Percentiles rank a stretch among this genome's conserved stretches.
These are phyloP conservation scores for Astreopora myriophthalma DNA, from an alignment of 64 coral and sea anemone species.

Conservation along the genomic window DNA sequence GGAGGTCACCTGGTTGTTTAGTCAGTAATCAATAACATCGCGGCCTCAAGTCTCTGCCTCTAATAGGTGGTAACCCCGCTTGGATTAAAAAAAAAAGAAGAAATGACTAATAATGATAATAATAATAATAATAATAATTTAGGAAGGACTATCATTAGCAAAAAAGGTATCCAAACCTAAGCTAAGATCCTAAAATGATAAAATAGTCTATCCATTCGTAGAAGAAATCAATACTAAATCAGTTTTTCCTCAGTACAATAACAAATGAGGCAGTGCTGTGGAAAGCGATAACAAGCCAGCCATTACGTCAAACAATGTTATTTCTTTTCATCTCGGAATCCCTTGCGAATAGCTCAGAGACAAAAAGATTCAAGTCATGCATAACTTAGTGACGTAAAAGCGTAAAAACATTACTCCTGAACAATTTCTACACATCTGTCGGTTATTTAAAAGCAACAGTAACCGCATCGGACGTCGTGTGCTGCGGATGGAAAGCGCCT, in stretches of 20 bases:
- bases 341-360: not conserved
- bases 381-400: constrained; percentile 18
- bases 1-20: too few relatives aligned
- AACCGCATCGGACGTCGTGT: not conserved
- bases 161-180: too few relatives aligned
- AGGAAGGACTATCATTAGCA: too few relatives aligned
- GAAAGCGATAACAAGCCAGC: not conserved
- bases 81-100: too few relatives aligned
- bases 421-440: not conserved
- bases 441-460: not conserved
- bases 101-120: too few relatives aligned
- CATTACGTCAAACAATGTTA: constrained; percentile 13
- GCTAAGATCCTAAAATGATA: too few relatives aligned
- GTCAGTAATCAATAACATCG: too few relatives aligned
- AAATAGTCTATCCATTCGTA: too few relatives aligned
- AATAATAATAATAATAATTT: too few relatives aligned
- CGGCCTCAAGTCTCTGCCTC: too few relatives aligned
- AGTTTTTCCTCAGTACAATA: not conserved
- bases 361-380: constrained; percentile 37
- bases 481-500: not conserved
- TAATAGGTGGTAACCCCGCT: too few relatives aligned
- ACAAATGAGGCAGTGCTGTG: not conserved
- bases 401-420: not conserved
- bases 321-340: constrained; percentile 16
- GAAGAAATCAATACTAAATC: too few relatives aligned